Base-by-base conservation (phyloP, 2,113 vertebrate species). In the Rafetus swinhoei region DNA sequence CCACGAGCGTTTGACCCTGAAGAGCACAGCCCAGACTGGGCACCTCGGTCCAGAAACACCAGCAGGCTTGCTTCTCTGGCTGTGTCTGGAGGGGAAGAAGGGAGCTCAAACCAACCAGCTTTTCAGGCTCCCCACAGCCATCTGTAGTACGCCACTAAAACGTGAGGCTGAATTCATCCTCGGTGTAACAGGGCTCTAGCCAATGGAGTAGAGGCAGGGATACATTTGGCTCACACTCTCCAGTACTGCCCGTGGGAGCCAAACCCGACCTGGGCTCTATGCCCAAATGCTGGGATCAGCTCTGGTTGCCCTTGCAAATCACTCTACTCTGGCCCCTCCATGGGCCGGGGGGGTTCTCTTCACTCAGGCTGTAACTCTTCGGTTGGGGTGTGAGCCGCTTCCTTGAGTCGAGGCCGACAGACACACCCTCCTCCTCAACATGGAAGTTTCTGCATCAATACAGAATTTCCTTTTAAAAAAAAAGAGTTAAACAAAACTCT, bases 201-300 rank as follows among this genome's bases (percentile, higher is more conserved):
- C 13, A 11, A 9, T 86, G 89, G 74, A 80, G n/a, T 8, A 39
- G n/a, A 11, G 84, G 32, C 16, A 60, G 50, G 60, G 50, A 14
- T 32, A 39, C 81, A 32, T 2, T n/a, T 7, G 60, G 14, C 15
- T 27, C 79, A 35, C 4, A 62, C 59, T 2, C 74, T 15, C 29
- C 1, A 35, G 0, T 16, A 25, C 6, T 79, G 39, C 39, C 62
- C 62, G 45, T n/a, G 24, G 84, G 55, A 35, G 32, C 84, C 50
- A 83, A 35, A 11, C 0, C 0, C 18, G 21, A 35, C 65, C n/a
- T 3, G 2, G n/a, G n/a, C 8, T 72, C 32, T n/a, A n/a, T 32
- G 32, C 32, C 65, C 65, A 35, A 19, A 32, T 72, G 65, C n/a
- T 35, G n/a, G 8, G 15, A 4, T 21, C 22, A 65, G 1, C 7